Evolutionary conservation across 2,797 vertebrate species (phyloP).

Genomic region (Urophycis tenuis): DNA sequence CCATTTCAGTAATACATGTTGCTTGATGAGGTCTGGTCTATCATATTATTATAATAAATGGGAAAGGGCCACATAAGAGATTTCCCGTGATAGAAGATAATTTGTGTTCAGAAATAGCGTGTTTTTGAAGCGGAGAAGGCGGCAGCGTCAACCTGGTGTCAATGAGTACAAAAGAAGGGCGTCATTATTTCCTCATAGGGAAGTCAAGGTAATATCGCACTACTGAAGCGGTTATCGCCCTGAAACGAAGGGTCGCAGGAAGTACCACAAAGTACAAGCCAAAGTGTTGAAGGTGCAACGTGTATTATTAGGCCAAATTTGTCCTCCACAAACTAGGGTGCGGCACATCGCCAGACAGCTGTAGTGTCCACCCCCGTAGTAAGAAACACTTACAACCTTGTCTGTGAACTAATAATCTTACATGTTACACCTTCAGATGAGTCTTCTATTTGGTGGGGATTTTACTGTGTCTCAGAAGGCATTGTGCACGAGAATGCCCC

Average conservation of each 20-base stretch:
- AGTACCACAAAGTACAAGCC: neutral
- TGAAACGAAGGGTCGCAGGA: neutral
- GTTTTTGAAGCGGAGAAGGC: neutral
- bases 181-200: neutral
- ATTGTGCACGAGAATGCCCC: neutral
- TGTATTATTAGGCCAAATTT: too few species aligned
- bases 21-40: slow-evolving; percentile 40
- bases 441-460: neutral
- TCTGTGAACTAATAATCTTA: too few species aligned
- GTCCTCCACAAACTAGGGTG: too few species aligned
- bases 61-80: neutral
- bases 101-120: neutral
- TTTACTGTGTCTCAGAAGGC: slow-evolving; percentile 7
- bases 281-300: too few species aligned
- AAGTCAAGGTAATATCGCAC: neutral
- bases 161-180: neutral
- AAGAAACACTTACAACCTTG: too few species aligned
- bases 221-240: too few species aligned
- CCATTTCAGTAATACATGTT: slow-evolving; percentile 46
- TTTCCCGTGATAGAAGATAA: neutral
- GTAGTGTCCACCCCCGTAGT: too few species aligned
- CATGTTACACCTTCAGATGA: neutral
- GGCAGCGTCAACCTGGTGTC: neutral
- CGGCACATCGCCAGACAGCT: too few species aligned
- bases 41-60: slow-evolving; percentile 28